Percentiles rank a stretch among this genome's conserved stretches.
These are phyloP conservation scores for Phoxinus dragarum DNA, from an alignment of 2,797 vertebrate genomes.

Conservation along the genomic window DNA sequence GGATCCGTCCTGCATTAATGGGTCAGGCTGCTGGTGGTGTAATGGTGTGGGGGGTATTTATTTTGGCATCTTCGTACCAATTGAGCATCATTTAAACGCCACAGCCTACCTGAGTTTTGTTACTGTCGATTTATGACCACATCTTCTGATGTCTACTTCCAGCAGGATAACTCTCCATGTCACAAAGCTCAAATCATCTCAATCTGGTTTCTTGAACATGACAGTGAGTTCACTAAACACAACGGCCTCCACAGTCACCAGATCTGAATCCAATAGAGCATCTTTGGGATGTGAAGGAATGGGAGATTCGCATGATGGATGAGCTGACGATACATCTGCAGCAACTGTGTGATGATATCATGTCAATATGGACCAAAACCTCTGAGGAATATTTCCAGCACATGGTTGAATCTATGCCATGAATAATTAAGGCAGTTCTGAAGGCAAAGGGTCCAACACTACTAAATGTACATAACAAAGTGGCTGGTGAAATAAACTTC, in stretches of 20 bases:
- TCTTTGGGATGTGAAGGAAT: background rate
- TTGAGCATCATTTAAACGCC: background rate
- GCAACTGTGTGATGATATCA: background rate
- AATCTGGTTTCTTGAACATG: background rate
- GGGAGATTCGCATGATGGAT: background rate
- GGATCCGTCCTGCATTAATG: background rate
- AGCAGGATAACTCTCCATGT: constrained; percentile 39
- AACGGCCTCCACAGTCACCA: background rate
- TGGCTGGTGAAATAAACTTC: background rate
- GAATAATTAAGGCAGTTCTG: background rate
- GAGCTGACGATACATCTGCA: background rate
- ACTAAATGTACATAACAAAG: background rate
- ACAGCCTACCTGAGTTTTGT: background rate
- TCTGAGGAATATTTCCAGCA: background rate
- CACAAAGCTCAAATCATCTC: constrained; percentile 38
- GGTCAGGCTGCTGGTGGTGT: background rate
- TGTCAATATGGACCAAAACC: background rate
- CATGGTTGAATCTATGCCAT: background rate
- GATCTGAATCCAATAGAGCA: background rate
- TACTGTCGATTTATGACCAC: background rate
- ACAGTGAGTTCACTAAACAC: background rate
- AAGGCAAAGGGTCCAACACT: background rate
- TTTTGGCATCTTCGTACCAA: background rate
- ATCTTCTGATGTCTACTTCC: constrained; percentile 42
- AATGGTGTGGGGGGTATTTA: background rate